A percentile compares a stretch with the other conserved stretches of the same genome.
phyloP scores from a whole-genome alignment of 2,797 vertebrate species.

The Atherinosoma microstoma region DNA sequence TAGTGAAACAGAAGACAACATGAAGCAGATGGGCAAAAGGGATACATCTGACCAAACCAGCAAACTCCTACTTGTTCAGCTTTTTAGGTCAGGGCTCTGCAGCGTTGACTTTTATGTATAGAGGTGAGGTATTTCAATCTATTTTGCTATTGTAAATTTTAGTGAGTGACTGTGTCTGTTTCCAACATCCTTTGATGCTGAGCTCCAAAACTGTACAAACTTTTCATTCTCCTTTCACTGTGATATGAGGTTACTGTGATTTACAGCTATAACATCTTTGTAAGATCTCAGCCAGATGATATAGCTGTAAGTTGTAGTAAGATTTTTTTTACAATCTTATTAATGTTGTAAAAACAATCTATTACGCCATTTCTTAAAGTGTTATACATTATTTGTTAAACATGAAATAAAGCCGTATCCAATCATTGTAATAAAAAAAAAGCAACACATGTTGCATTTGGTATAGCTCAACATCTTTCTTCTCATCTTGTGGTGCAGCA shows the following conservation, averaged over 20 bases:
- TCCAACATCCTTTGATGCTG: slow-evolving; percentile 1
- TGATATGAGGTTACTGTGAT: background rate
- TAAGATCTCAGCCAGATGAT: no score
- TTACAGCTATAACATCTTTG: background rate
- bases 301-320: no score
- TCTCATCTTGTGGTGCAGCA: slow-evolving; percentile 34
- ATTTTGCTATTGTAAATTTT: background rate
- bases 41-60: slow-evolving; percentile 6
- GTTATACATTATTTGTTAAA: background rate
- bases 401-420: background rate
- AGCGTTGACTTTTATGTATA: background rate
- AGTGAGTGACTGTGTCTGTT: background rate
- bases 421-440: background rate
- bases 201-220: background rate
- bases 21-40: no score
- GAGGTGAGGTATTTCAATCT: background rate
- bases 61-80: background rate
- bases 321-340: no score
- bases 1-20: no score
- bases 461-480: slow-evolving; percentile 22
- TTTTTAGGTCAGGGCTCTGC: background rate
- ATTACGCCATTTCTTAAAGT: background rate
- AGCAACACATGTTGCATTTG: no score
- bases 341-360: no score
- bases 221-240: slow-evolving; percentile 3